These are phyloP conservation scores for Ptychodera flava DNA, from an alignment of 35 echinoderm and acorn worm genomes.

Conservation along the genomic window DNA sequence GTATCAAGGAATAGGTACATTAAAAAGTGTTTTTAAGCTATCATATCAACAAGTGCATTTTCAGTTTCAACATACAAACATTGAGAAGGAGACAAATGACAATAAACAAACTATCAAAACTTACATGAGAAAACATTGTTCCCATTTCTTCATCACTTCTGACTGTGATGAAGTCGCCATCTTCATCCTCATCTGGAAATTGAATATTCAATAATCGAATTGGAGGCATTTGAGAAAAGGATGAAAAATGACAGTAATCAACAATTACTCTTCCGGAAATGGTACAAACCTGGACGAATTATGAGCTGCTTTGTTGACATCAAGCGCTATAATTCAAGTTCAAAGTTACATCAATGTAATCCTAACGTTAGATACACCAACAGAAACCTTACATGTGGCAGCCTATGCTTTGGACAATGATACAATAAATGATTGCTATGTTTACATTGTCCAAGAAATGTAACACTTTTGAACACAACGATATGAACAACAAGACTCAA, in stretches of 20 bases:
- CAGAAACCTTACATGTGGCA: too few relatives aligned
- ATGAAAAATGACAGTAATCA: not conserved
- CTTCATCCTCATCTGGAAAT: conserved; percentile 97
- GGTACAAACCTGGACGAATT: not conserved
- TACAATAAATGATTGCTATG: too few relatives aligned
- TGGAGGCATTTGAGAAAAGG: not conserved
- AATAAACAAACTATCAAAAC: not conserved
- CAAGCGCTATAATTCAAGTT: not conserved
- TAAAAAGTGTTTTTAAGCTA: too few relatives aligned
- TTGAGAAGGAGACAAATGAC: conserved; percentile 18
- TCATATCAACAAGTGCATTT: too few relatives aligned
- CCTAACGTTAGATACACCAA: too few relatives aligned
- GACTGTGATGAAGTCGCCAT: conserved; percentile 94
- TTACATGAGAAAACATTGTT: conserved; percentile 96
- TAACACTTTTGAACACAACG: too few relatives aligned
- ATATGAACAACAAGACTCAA: too few relatives aligned
- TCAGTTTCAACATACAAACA: conserved; percentile 52
- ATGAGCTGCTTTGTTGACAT: not conserved
- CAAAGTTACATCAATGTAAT: too few relatives aligned
- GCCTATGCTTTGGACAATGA: too few relatives aligned
- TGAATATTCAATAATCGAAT: not conserved
- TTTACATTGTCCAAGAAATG: too few relatives aligned
- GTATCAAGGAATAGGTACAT: too few relatives aligned
- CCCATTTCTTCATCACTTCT: conserved; percentile 93
- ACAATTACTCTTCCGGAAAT: not conserved